phyloP scores from a whole-genome alignment of 1,140 invertebrate genomes.

The Nasonia vitripennis region DNA sequence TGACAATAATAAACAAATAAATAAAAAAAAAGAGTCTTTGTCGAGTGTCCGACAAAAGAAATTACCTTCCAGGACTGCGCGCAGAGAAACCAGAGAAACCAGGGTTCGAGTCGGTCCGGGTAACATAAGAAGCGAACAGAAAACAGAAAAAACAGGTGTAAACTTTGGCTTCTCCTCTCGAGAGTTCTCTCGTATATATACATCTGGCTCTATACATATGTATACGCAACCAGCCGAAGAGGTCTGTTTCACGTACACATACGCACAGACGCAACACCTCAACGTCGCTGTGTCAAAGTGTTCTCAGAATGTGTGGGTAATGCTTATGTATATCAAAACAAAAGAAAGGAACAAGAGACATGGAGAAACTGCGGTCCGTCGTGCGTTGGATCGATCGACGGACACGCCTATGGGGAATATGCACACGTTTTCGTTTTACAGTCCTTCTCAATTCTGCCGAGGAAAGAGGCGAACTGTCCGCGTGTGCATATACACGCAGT shows the following conservation, averaged over 20 bases:
- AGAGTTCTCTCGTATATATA: background rate
- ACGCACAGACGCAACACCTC: background rate
- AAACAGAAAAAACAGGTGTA: conserved; percentile 47
- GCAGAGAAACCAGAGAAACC: conserved; percentile 35
- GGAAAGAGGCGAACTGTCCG: too few species aligned
- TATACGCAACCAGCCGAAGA: conserved; percentile 7
- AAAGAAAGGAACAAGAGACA: background rate
- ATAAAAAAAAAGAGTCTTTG: conserved; percentile 17
- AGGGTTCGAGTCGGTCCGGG: conserved; percentile 8
- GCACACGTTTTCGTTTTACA: too few species aligned
- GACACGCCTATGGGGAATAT: too few species aligned
- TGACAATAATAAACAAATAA: background rate
- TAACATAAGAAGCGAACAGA: conserved; percentile 51
- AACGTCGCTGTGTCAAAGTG: background rate
- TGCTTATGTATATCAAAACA: background rate
- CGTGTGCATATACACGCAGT: too few species aligned
- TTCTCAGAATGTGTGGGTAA: background rate
- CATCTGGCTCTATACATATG: background rate
- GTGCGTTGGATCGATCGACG: too few species aligned
- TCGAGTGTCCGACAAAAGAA: conserved; percentile 15
- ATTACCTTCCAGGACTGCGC: conserved; percentile 53
- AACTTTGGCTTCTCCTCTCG: background rate
- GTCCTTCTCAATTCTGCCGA: too few species aligned
- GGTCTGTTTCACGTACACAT: background rate
- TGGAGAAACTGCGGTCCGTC: too few species aligned